Evolutionary conservation across 1,140 invertebrate genomes (phyloP).

Genomic region (Wiebesia pumilae): DNA sequence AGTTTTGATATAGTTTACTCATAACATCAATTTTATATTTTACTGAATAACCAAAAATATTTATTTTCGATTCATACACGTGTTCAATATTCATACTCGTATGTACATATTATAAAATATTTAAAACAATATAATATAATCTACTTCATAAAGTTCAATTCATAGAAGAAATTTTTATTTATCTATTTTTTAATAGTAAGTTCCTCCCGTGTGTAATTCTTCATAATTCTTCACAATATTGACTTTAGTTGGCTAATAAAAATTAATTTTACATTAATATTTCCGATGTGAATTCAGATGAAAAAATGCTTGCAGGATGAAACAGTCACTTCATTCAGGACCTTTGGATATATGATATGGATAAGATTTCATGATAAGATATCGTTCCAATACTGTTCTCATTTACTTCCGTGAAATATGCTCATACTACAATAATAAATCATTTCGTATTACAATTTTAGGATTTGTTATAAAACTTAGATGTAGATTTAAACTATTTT

Average conservation of each 20-base stretch:
- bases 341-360: conserved; percentile 4
- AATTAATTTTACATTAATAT: too few species aligned
- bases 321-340: conserved; percentile 28
- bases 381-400: not conserved
- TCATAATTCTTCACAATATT: not conserved
- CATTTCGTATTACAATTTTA: conserved; percentile 21
- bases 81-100: not conserved
- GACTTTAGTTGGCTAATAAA: not conserved
- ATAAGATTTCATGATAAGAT: not conserved
- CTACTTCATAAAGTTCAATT: not conserved
- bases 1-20: too few species aligned
- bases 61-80: too few species aligned
- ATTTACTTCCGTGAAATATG: not conserved
- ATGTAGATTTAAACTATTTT: not conserved
- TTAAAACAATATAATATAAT: not conserved
- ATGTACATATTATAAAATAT: too few species aligned
- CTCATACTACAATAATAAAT: not conserved
- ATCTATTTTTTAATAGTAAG: too few species aligned
- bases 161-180: too few species aligned
- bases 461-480: conserved; percentile 8
- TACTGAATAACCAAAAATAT: too few species aligned
- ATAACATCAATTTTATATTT: too few species aligned
- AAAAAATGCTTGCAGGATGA: not conserved
- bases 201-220: too few species aligned
- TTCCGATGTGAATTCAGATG: not conserved